Conservation (phyloP, 2,113 vertebrate species). For the Notarius quadriscutis region DNA sequence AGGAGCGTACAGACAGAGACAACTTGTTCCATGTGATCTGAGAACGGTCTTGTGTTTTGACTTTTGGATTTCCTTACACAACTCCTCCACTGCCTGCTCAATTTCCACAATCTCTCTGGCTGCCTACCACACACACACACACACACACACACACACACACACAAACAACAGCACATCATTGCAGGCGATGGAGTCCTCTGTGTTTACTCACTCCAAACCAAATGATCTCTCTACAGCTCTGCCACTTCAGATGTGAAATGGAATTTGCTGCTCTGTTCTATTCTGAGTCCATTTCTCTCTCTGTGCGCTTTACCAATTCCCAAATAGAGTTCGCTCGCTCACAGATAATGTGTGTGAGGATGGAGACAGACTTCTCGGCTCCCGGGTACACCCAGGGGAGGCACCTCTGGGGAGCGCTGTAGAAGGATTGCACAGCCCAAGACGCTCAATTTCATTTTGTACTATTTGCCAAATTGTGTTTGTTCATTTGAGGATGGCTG, state of each 20-base stretch:
- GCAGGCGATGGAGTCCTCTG: slow-evolving; percentile 90
- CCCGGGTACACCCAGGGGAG: slow-evolving; percentile 83
- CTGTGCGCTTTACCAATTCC: slow-evolving; percentile 87
- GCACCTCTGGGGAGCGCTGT: slow-evolving; percentile 78
- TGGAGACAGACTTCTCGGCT: slow-evolving; percentile 82
- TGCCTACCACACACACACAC: slow-evolving; percentile 26
- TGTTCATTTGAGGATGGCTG: slow-evolving; percentile 82
- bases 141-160: slow-evolving; percentile 73
- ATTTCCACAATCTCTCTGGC: slow-evolving; percentile 13
- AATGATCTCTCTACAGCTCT: slow-evolving; percentile 95
- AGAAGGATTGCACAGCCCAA: slow-evolving; percentile 84
- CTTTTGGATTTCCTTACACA: slow-evolving; percentile 33
- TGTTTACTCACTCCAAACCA: slow-evolving; percentile 97
- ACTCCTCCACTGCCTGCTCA: slow-evolving; percentile 26
- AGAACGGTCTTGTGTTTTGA: slow-evolving; percentile 22
- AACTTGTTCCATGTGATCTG: slow-evolving; percentile 16
- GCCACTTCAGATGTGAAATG: slow-evolving; percentile 99
- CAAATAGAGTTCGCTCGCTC: slow-evolving; percentile 90
- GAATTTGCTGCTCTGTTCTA: slow-evolving; percentile 90
- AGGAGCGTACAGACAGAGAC: background rate
- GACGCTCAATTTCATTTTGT: slow-evolving; percentile 86
- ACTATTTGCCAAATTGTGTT: slow-evolving; percentile 85
- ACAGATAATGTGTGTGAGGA: slow-evolving; percentile 91
- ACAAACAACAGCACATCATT: slow-evolving; percentile 80
- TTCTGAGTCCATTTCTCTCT: slow-evolving; percentile 83